These are phyloP conservation scores for Scleropages formosus DNA, from an alignment of 2,797 vertebrate genomes.

Conservation along the genomic window DNA sequence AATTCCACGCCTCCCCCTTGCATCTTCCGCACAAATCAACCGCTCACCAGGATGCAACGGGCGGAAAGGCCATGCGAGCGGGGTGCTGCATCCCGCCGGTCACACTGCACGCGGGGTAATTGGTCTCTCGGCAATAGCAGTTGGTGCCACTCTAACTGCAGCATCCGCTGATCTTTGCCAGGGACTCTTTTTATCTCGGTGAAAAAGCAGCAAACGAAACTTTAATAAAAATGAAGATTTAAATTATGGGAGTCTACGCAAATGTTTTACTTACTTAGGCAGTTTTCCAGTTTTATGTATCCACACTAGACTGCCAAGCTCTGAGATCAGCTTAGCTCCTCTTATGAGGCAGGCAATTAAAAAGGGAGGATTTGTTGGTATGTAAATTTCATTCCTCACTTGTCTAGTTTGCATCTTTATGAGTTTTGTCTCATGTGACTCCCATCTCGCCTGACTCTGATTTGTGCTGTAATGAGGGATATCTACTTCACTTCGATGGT, in stretches of 20 bases:
- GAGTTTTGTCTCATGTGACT: constrained; percentile 1
- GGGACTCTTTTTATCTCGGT: not conserved
- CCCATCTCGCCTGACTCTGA: not conserved
- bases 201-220: not conserved
- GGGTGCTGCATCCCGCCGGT: not conserved
- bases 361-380: not conserved
- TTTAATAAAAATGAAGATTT: not conserved
- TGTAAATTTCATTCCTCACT: not conserved
- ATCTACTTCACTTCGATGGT: constrained; percentile 13
- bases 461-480: constrained; percentile 6
- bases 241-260: not conserved
- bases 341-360: constrained; percentile 22
- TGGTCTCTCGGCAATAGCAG: not conserved
- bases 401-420: constrained; percentile 34
- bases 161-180: not conserved
- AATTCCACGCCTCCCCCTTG: not conserved
- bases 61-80: not conserved
- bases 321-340: not conserved
- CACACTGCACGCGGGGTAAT: not conserved
- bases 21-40: not conserved
- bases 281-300: not conserved
- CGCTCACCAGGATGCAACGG: not conserved
- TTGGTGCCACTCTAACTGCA: not conserved
- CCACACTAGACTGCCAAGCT: not conserved
- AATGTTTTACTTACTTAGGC: not conserved